Evolutionary conservation across 2,888 invertebrate species (phyloP).

Genomic region (Leptinotarsa peninsularis): DNA sequence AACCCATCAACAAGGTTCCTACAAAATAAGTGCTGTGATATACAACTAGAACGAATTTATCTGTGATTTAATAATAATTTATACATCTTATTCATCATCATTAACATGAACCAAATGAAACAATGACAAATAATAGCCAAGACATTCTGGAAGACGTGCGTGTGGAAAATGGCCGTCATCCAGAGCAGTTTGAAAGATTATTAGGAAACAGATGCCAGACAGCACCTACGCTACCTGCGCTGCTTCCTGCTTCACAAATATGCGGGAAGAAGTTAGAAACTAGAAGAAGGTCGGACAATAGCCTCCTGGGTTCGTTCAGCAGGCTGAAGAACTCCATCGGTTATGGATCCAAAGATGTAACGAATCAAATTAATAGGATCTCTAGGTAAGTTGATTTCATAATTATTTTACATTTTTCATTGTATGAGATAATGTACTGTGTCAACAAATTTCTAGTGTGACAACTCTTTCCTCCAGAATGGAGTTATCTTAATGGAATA

Average conservation of each 20-base stretch:
- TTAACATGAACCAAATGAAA: constrained; percentile 34
- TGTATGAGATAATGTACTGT: not conserved
- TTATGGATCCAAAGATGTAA: constrained; percentile 60
- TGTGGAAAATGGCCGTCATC: constrained; percentile 45
- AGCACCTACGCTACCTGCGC: constrained; percentile 51
- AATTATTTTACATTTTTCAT: not conserved
- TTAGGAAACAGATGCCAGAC: constrained; percentile 51
- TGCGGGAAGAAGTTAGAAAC: constrained; percentile 46
- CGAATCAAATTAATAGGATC: constrained; percentile 49
- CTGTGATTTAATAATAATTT: constrained; percentile 44
- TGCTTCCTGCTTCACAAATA: constrained; percentile 50
- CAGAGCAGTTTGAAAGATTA: constrained; percentile 45
- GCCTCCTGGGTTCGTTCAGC: constrained; percentile 70
- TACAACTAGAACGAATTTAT: constrained; percentile 44
- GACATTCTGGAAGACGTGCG: constrained; percentile 53
- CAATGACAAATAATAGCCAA: constrained; percentile 55
- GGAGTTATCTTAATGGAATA: too few relatives aligned
- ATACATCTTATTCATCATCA: constrained; percentile 37
- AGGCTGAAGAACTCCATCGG: constrained; percentile 69
- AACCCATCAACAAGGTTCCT: constrained; percentile 43
- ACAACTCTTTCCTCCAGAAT: too few relatives aligned
- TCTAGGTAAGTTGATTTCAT: constrained; percentile 53
- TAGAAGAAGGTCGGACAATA: constrained; percentile 61
- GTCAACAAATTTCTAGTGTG: too few relatives aligned
- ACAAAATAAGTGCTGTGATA: constrained; percentile 49